These are phyloP conservation scores for Ptychadena robeensis DNA, from an alignment of 2,797 vertebrate genomes.

Conservation along the genomic window DNA sequence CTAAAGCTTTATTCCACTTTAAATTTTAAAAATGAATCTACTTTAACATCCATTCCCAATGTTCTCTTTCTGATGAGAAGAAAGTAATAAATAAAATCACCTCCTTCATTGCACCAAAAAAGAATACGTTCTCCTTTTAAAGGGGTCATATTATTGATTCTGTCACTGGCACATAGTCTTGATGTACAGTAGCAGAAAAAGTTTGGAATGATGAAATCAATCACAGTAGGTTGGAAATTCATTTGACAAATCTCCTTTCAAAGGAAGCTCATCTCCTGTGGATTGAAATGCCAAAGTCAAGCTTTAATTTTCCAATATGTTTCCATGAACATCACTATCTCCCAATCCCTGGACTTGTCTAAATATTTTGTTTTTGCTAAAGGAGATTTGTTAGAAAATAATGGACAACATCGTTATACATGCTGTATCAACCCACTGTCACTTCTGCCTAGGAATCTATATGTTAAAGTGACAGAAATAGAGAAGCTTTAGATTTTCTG, in stretches of 20 bases:
- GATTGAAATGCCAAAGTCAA: conserved; percentile 28
- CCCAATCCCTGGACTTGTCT: conserved; percentile 27
- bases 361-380: conserved; percentile 12
- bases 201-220: conserved; percentile 35
- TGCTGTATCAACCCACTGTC: conserved; percentile 9
- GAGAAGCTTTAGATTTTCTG: not conserved
- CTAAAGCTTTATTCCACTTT: too few relatives aligned
- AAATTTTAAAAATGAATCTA: not conserved
- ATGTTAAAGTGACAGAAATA: not conserved
- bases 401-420: conserved; percentile 24
- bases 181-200: conserved; percentile 55
- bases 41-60: not conserved
- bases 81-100: conserved; percentile 14
- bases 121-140: conserved; percentile 7
- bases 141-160: conserved; percentile 56
- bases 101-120: not conserved
- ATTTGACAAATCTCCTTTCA: conserved; percentile 47
- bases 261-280: conserved; percentile 39
- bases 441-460: conserved; percentile 3
- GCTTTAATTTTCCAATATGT: conserved; percentile 47
- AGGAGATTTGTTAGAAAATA: conserved; percentile 22
- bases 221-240: conserved; percentile 21
- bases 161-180: conserved; percentile 57
- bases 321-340: conserved; percentile 13
- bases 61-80: not conserved